Conservation (phyloP, 2,888 invertebrate genomes). For the Oscheius myriophilus region DNA sequence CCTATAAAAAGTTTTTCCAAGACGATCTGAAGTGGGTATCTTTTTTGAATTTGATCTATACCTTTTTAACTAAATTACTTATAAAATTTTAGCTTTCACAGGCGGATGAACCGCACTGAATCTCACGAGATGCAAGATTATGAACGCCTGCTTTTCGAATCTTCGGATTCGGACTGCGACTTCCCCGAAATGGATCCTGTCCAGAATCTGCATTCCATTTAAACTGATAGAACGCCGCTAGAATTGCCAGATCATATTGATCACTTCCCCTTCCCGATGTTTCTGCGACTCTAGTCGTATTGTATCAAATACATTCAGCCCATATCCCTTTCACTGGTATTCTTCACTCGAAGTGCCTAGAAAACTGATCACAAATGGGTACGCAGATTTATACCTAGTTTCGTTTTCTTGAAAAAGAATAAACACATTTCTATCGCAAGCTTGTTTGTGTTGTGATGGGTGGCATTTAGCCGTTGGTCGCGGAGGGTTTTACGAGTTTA, state of each 20-base stretch:
- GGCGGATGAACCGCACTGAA: conserved; percentile 45
- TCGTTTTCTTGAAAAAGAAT: no score
- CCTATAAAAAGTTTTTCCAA: conserved; percentile 60
- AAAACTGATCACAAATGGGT: no score
- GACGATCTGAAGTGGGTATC: conserved; percentile 54
- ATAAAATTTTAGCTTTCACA: conserved; percentile 51
- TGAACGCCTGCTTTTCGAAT: conserved; percentile 48
- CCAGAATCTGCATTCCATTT: conserved; percentile 23
- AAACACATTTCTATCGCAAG: no score
- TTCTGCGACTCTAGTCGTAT: background rate
- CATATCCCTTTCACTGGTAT: conserved; percentile 1
- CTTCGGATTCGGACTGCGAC: conserved; percentile 29
- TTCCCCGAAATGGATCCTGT: conserved; percentile 23
- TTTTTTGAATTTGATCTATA: background rate
- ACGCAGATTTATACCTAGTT: no score
- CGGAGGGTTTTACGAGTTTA: no score
- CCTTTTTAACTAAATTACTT: background rate
- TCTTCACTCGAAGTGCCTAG: background rate
- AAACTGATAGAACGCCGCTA: background rate
- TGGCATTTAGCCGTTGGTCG: no score
- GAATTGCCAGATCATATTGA: no score
- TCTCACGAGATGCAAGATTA: conserved; percentile 58
- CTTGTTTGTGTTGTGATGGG: no score
- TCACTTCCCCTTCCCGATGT: background rate
- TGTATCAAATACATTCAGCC: background rate